Evolutionary conservation across 1,140 invertebrate species (phyloP), one percentile per base, ranked within the genome.

Genomic region (Drosophila chauvacae): DNA sequence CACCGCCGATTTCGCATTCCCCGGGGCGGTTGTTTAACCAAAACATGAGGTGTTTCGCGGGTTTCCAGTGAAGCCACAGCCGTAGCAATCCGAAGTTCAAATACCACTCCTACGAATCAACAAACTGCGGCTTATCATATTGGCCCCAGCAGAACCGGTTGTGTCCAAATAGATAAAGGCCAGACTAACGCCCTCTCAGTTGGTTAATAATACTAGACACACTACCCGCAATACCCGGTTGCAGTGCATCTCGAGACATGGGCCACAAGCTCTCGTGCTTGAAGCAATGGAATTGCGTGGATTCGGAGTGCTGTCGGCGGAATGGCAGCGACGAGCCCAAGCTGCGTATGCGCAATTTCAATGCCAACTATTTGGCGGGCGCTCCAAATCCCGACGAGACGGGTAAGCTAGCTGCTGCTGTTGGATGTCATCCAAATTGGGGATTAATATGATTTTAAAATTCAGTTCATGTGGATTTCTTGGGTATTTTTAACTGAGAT

Each of bases 41-140:
- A 73, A 70, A 70, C 50, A 60, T 72, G 44, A 33, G 16, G 44
- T 26, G 20, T 50, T 35, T n/a, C 45, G 30, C 41, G 13, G 66
- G 13, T 18, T 45, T 68, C 11, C 28, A 70, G 48, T 47, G 33
- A 53, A 44, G 41, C 23, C 23, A 23, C 65, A 65, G 20, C 59
- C 44, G 4, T 26, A 23, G 10, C 41, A 23, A 37, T 30, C 11
- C 48, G 50, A 60, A 60, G 55, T 73, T 60, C 45, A 73, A 73
- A 72, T n/a, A 73, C 68, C 70, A 51, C 55, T 50, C 70, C 70
- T 45, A 72, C 37, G 28, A 72, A 60, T 60, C 45, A 59, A 73
- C 66, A 51, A 47, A 51, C n/a, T 42, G 4, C 11, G 70, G 53
- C 70, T 73, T 73, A 73, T 73, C 70, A 73, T 60, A 73, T 60